These are phyloP conservation scores for Plecotus auritus DNA, from an alignment of 2,113 vertebrate species.

Conservation along the genomic window DNA sequence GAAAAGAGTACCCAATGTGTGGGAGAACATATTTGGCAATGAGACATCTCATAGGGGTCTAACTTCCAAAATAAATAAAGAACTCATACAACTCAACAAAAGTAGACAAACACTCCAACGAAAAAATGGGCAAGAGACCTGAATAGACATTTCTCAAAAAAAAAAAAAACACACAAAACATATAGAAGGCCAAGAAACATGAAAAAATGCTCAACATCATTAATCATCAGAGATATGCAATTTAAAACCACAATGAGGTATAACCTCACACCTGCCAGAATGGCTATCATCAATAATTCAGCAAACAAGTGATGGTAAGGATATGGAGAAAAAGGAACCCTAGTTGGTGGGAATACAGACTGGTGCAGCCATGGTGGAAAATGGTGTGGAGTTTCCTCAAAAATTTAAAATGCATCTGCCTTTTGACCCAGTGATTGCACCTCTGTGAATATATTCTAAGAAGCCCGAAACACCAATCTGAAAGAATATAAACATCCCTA, in stretches of 20 bases:
- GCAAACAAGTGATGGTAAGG: not conserved
- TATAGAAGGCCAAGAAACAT: not conserved
- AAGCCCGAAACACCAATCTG: not conserved
- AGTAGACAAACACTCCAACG: not conserved
- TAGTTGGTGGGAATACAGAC: not conserved
- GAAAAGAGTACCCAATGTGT: not conserved
- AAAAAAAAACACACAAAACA: too few species aligned
- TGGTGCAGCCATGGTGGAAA: not conserved
- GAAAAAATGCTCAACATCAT: not conserved
- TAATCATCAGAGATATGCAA: not conserved
- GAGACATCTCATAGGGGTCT: not conserved
- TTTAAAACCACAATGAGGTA: not conserved
- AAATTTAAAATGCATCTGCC: too few species aligned
- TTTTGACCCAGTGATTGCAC: not conserved
- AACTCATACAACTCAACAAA: not conserved
- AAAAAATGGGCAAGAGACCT: not conserved
- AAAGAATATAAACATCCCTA: not conserved
- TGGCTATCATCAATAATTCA: not conserved
- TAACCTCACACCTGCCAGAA: not conserved
- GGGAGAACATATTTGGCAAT: not conserved
- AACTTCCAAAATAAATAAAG: not conserved
- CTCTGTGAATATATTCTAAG: not conserved
- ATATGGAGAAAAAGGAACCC: not conserved
- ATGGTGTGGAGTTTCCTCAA: not conserved
- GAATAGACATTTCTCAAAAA: not conserved